Conservation (phyloP, 2,797 vertebrate genomes). For the Mergus octosetaceus region DNA sequence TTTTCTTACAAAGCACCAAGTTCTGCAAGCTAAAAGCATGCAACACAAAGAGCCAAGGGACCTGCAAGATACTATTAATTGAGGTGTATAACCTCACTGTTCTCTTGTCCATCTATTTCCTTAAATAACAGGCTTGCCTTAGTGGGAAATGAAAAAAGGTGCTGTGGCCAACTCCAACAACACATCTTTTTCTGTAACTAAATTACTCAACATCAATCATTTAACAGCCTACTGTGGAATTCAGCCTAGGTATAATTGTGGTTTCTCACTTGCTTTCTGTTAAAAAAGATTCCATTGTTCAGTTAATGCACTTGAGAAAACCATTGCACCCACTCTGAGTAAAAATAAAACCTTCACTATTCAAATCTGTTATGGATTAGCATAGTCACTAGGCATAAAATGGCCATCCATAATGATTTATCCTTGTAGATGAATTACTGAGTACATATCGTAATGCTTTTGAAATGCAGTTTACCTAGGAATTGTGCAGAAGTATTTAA, state of each 20-base stretch:
- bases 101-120: constrained; percentile 36
- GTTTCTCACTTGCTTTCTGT: constrained; percentile 11
- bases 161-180: not conserved
- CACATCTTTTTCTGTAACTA: constrained; percentile 37
- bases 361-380: not conserved
- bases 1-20: not conserved
- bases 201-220: constrained; percentile 60
- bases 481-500: not conserved
- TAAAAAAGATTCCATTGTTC: not conserved
- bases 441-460: not conserved
- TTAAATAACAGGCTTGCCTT: constrained; percentile 41
- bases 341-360: not conserved
- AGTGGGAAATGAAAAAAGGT: constrained; percentile 43
- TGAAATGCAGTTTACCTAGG: not conserved
- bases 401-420: not conserved
- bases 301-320: not conserved
- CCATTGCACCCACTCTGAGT: not conserved
- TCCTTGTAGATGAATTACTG: not conserved
- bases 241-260: not conserved
- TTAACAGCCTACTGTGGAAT: constrained; percentile 14
- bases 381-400: not conserved
- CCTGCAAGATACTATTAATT: constrained; percentile 39
- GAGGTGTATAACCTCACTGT: constrained; percentile 15
- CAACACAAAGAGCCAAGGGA: constrained; percentile 8
- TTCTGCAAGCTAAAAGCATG: not conserved